Conservation (phyloP, 2,113 vertebrate genomes). For the Perca fluviatilis region DNA sequence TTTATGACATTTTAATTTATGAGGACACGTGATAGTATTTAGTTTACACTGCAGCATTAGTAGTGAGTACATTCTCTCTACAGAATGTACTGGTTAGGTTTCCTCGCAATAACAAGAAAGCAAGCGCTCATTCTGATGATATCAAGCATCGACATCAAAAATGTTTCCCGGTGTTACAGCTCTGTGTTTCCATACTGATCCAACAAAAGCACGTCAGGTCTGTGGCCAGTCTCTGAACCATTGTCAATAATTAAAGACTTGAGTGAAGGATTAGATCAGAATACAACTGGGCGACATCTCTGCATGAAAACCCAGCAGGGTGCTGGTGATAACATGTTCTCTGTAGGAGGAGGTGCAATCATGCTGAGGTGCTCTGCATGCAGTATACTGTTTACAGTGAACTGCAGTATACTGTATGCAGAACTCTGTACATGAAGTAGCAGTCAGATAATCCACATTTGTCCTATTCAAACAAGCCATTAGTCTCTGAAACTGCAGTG, state of each 20-base stretch:
- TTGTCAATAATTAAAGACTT: constrained; percentile 56
- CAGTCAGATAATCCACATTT: constrained; percentile 16
- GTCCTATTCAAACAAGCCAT: constrained; percentile 1
- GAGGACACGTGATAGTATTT: background rate
- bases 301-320: constrained; percentile 51
- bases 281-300: constrained; percentile 43
- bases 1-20: background rate
- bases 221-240: constrained; percentile 33
- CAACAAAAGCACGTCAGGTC: constrained; percentile 3
- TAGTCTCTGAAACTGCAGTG: constrained; percentile 4
- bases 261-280: constrained; percentile 46
- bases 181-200: constrained; percentile 8
- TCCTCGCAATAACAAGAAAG: background rate
- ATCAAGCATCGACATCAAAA: background rate
- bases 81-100: background rate
- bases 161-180: background rate
- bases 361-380: constrained; percentile 19
- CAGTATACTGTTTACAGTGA: background rate
- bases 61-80: background rate
- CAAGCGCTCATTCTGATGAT: background rate
- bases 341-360: constrained; percentile 31
- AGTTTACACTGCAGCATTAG: too few species aligned
- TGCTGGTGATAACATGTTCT: constrained; percentile 45
- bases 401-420: background rate
- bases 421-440: background rate